phyloP scores from a whole-genome alignment of 2,888 invertebrate genomes.

The Hybos culiciformis region DNA sequence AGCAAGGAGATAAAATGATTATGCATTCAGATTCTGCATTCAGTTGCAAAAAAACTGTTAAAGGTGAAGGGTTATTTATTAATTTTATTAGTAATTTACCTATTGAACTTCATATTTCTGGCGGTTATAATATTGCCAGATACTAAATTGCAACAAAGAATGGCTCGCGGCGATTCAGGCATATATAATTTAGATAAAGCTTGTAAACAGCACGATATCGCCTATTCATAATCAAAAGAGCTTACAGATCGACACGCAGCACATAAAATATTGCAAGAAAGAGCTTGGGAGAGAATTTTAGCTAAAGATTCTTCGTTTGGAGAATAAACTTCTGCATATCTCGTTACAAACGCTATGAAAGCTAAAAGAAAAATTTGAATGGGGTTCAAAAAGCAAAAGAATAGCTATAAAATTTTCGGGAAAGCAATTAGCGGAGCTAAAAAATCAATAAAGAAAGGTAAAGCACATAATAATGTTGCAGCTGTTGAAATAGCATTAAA shows the following conservation, averaged over 20 bases:
- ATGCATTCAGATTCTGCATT: too few relatives aligned
- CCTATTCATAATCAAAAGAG: neutral
- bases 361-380: constrained; percentile 3
- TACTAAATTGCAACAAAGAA: constrained; percentile 18
- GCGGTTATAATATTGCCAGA: constrained; percentile 20
- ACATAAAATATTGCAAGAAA: neutral
- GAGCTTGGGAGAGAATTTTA: constrained; percentile 7
- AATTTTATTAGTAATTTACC: constrained; percentile 16
- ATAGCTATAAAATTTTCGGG: neutral
- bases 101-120: constrained; percentile 17
- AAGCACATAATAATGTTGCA: constrained; percentile 3
- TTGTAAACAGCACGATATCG: constrained; percentile 15
- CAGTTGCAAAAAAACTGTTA: constrained; percentile 5
- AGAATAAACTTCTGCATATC: neutral
- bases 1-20: too few relatives aligned
- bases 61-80: constrained; percentile 11
- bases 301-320: neutral
- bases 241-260: neutral
- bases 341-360: constrained; percentile 3
- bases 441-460: constrained; percentile 3
- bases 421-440: neutral
- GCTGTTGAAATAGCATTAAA: constrained; percentile 12
- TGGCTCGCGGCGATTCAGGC: constrained; percentile 17
- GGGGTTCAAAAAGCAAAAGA: neutral
- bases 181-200: constrained; percentile 19